Percentiles rank a stretch among this genome's conserved stretches.
Evolutionary conservation across 1,140 invertebrate species (phyloP).

Genomic region (Pachyrhynchus sulphureomaculatus): DNA sequence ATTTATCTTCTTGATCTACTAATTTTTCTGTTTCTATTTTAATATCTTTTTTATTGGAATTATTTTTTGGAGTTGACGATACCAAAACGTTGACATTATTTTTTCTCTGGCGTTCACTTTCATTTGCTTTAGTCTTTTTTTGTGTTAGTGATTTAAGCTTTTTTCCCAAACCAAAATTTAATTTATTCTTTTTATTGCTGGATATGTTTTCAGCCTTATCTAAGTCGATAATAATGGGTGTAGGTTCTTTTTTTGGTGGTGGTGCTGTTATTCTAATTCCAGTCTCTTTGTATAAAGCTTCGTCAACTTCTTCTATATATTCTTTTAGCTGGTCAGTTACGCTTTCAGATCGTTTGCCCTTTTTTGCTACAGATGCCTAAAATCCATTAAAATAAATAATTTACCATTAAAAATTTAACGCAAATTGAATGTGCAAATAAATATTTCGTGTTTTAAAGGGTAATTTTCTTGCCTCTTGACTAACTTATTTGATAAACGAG

Average conservation of each 20-base stretch:
- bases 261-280: slow-evolving; percentile 32
- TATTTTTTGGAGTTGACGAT: neutral
- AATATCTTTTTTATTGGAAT: neutral
- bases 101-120: slow-evolving; percentile 13
- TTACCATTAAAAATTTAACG: neutral
- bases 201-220: slow-evolving; percentile 48
- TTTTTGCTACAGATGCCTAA: neutral
- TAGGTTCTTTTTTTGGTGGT: slow-evolving; percentile 21
- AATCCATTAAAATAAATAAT: neutral
- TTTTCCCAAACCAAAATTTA: slow-evolving; percentile 34
- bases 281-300: slow-evolving; percentile 42
- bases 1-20: slow-evolving; percentile 3
- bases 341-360: slow-evolving; percentile 31
- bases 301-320: slow-evolving; percentile 45
- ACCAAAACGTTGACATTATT: slow-evolving; percentile 3
- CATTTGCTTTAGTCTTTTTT: slow-evolving; percentile 32
- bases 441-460: too few relatives aligned
- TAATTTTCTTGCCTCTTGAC: too few relatives aligned
- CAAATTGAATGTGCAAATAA: too few relatives aligned
- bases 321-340: slow-evolving; percentile 43
- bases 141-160: slow-evolving; percentile 39
- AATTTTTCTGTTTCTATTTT: too few relatives aligned
- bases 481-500: too few relatives aligned
- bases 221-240: slow-evolving; percentile 47
- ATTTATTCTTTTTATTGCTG: slow-evolving; percentile 32